These are phyloP conservation scores for Aegithalos caudatus DNA, from an alignment of 2,113 vertebrate species.

Conservation along the genomic window DNA sequence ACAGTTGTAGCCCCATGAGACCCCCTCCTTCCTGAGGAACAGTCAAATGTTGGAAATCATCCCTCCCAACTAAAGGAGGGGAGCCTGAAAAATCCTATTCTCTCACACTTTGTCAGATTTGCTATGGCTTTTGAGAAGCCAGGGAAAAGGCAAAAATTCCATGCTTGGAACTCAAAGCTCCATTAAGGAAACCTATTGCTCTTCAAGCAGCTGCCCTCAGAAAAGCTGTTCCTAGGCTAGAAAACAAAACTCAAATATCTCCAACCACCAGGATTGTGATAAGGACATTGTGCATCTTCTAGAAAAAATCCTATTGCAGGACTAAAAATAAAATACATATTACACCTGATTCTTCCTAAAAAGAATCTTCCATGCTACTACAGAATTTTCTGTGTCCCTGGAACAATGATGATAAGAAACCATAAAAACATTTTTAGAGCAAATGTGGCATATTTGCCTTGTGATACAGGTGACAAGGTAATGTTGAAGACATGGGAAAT, in stretches of 20 bases:
- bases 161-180: not conserved
- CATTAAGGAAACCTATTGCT: not conserved
- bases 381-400: not conserved
- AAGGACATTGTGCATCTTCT: not conserved
- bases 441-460: not conserved
- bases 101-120: not conserved
- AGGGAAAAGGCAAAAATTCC: not conserved
- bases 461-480: not conserved
- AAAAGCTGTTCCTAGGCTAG: not conserved
- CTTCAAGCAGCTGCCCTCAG: not conserved
- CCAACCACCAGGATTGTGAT: fast-evolving
- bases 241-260: not conserved
- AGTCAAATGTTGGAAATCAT: not conserved
- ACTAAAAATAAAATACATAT: not conserved
- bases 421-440: not conserved
- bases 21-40: not conserved
- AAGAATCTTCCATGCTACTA: not conserved
- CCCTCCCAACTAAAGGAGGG: not conserved
- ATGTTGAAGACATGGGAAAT: not conserved
- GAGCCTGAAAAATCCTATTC: not conserved
- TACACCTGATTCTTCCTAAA: not conserved
- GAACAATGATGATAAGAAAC: not conserved
- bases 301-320: not conserved
- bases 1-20: not conserved
- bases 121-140: not conserved